Evolutionary conservation across 2,888 invertebrate species (phyloP), one percentile per base, ranked within the genome.

Genomic region (Ditylenchus weischeri): DNA sequence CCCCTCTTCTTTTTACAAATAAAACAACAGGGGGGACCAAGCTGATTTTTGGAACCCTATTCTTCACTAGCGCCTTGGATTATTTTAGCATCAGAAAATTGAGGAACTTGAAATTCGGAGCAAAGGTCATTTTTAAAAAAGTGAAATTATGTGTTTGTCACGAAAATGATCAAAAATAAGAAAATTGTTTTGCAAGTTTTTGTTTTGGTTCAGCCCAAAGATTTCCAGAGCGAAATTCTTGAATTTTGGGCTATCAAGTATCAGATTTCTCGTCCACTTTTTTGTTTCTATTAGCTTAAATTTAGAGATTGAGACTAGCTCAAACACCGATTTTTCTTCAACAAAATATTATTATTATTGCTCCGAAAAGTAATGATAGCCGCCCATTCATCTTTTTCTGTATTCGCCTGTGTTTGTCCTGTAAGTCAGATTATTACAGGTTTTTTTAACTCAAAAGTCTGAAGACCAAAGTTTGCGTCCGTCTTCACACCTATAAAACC

Each of bases 191-290:
- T 54, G 10, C 2, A 29, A 54, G 13, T 29, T 54, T 10, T 54
- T 54, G 23, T 15, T 18, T 18, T 54, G 13, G 13, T 8, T 15
- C 8, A 43, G 13, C 8, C 3, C 3, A 13, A 13, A 10, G 1
- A 43, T 43, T 38, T 43, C 43, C 13, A 43, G 43, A 43, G 43
- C 43, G 43, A 43, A 43, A 43, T 43, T 8, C 8, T 43, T 43
- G 43, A 43, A 43, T 43, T 43, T 43, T 43, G 43, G 43, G 43
- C 43, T 15, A 43, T 54, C 57, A 54, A 54, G 29, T 29, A 54
- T 54, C 23, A 29, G 18, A 29, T 54, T 23, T 29, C 23, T 50
- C 50, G 21, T n/a, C 57, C 2, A 6, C 8, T 29, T 54, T 54
- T 29, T 29, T 54, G 29, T 54, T 50, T 50, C 21, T 54, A 54